These are phyloP conservation scores for Nipponacmea schrenckii DNA, from an alignment of 2,888 invertebrate genomes.

Conservation along the genomic window DNA sequence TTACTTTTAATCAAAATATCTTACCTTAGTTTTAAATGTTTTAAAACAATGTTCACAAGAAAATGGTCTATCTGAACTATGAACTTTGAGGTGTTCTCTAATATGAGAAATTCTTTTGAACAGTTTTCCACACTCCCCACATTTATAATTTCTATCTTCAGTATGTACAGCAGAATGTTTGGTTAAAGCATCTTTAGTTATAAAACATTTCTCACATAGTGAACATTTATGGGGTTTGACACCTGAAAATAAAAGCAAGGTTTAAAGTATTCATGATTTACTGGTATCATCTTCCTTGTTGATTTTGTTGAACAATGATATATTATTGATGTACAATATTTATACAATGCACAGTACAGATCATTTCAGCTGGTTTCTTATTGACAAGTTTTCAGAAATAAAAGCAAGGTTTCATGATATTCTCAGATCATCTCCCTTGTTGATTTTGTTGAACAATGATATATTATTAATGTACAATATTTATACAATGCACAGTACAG, in stretches of 20 bases:
- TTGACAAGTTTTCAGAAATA: too few species aligned
- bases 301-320: too few species aligned
- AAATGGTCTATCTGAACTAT: conserved; percentile 57
- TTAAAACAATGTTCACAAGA: conserved; percentile 60
- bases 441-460: too few species aligned
- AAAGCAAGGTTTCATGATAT: too few species aligned
- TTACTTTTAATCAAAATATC: conserved; percentile 20
- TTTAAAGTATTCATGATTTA: background rate
- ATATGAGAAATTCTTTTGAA: conserved; percentile 65
- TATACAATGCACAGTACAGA: too few species aligned
- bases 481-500: too few species aligned
- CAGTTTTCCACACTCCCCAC: conserved; percentile 66
- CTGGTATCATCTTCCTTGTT: too few species aligned
- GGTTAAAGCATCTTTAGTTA: conserved; percentile 57
- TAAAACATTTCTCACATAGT: conserved; percentile 58
- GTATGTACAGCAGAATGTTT: conserved; percentile 61
- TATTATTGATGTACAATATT: too few species aligned
- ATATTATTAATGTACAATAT: too few species aligned
- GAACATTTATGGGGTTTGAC: conserved; percentile 58
- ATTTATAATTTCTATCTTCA: conserved; percentile 61
- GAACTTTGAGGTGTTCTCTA: conserved; percentile 62
- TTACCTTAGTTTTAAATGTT: conserved; percentile 62
- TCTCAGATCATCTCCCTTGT: too few species aligned
- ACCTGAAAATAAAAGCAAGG: conserved; percentile 40
- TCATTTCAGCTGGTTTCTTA: too few species aligned